Evolutionary conservation across 2,888 invertebrate genomes (phyloP).

Genomic region (Pollenia labialis): DNA sequence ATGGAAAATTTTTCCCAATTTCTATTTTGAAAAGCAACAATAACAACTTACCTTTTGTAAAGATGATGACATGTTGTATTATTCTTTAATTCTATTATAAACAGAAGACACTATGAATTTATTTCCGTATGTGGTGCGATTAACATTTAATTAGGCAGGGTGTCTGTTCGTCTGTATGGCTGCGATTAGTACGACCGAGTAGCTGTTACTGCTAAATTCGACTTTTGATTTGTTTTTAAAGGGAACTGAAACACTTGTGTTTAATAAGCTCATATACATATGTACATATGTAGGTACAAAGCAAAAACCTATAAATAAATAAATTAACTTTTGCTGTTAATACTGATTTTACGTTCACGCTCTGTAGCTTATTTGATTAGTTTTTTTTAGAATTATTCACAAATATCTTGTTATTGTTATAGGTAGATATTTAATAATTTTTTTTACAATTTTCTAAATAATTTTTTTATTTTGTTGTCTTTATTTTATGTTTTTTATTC

Average conservation of each 20-base stretch:
- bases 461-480: constrained; percentile 7
- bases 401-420: not conserved
- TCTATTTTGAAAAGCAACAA: not conserved
- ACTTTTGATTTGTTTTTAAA: constrained; percentile 1
- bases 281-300: too few relatives aligned
- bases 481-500: not conserved
- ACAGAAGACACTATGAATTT: not conserved
- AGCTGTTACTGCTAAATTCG: not conserved
- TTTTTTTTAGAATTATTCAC: not conserved
- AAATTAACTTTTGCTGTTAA: not conserved
- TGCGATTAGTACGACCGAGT: too few relatives aligned
- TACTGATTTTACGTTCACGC: constrained; percentile 29
- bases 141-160: not conserved
- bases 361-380: not conserved
- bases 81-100: constrained; percentile 26
- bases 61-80: constrained; percentile 50
- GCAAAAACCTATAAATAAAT: constrained; percentile 1
- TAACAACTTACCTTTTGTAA: constrained; percentile 56
- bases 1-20: not conserved
- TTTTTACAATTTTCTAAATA: not conserved
- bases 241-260: constrained; percentile 32
- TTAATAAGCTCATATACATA: not conserved
- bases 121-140: not conserved
- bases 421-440: not conserved
- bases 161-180: not conserved